phyloP scores from a whole-genome alignment of 2,113 vertebrate species.

The Hippocampus zosterae region DNA sequence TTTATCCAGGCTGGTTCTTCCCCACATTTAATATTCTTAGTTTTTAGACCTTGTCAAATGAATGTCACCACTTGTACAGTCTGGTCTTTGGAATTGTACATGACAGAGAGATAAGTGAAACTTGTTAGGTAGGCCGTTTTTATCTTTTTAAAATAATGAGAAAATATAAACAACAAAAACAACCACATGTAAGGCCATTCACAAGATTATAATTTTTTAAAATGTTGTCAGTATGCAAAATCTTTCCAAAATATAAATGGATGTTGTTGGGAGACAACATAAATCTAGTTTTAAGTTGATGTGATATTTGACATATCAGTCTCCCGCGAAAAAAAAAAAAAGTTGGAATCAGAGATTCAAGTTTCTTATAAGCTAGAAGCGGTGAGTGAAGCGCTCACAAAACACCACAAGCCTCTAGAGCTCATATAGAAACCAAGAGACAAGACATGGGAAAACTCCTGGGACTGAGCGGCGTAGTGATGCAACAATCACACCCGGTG shows the following conservation, averaged over 20 bases:
- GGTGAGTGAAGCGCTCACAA: conserved; percentile 10
- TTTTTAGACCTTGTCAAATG: no score
- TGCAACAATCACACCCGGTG: conserved; percentile 6
- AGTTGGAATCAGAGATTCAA: neutral
- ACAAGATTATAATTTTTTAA: neutral
- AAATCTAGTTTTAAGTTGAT: neutral
- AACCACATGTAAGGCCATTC: no score
- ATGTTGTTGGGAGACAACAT: neutral
- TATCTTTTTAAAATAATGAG: no score
- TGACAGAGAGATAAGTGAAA: no score
- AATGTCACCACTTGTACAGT: no score
- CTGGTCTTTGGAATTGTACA: no score
- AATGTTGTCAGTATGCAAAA: neutral
- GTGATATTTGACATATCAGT: neutral
- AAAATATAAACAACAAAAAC: no score
- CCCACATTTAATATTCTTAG: no score
- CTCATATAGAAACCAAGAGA: conserved; percentile 10
- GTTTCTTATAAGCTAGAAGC: neutral
- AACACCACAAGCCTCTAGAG: neutral
- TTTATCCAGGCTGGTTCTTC: no score
- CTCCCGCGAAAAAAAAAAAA: neutral
- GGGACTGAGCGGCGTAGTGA: conserved; percentile 4
- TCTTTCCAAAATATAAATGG: neutral
- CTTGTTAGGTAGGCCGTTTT: no score
- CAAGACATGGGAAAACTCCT: conserved; percentile 17